Evolutionary conservation across 2,888 invertebrate species (phyloP), one percentile per base, ranked within the genome.

Genomic region (Rotaria sp.): DNA sequence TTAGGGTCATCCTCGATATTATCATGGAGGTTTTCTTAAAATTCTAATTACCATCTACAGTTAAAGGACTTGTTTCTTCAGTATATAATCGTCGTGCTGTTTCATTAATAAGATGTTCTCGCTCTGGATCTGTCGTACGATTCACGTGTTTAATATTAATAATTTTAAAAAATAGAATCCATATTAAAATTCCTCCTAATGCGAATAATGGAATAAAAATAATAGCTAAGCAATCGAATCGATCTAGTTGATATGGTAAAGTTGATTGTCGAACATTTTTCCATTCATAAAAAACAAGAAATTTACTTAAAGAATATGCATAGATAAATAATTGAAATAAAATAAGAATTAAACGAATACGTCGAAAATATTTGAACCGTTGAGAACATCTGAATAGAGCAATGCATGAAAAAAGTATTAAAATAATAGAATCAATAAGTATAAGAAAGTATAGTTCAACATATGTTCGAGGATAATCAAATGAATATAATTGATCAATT

Each of bases 291-390:
- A 45, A 80, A n/a, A 80, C 7, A 41, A 80, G 26, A 80, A 80
- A 80, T 80, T 80, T 80, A 80, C 45, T 80, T 45, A 45, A 26
- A n/a, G 45, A 45, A 45, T 80, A 80, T 11, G 4, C 80, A 45
- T 80, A 80, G 3, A 45, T 80, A 45, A 80, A n/a, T 26, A 80
- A 80, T 80, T 80, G 80, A 41, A 80, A 80, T n/a, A 80, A 10
- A 45, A 15, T 24, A 45, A 80, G n/a, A n/a, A 80, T 4, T 21
- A 80, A 2, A 13, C 75, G 75, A 75, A n/a, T 41, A 45, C 8
- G 13, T 41, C 80, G 41, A n/a, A 45, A 80, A n/a, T 41, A 45
- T 45, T 26, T 45, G 5, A 80, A 45, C 0, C 13, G 1, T 45
- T 26, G 45, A 45, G 1, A 45, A 45, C 3, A n/a, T 80, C n/a